Percentiles rank a stretch among this genome's conserved stretches.
Conservation (phyloP, 2,888 invertebrate species). For the Watsonalla cultraria region DNA sequence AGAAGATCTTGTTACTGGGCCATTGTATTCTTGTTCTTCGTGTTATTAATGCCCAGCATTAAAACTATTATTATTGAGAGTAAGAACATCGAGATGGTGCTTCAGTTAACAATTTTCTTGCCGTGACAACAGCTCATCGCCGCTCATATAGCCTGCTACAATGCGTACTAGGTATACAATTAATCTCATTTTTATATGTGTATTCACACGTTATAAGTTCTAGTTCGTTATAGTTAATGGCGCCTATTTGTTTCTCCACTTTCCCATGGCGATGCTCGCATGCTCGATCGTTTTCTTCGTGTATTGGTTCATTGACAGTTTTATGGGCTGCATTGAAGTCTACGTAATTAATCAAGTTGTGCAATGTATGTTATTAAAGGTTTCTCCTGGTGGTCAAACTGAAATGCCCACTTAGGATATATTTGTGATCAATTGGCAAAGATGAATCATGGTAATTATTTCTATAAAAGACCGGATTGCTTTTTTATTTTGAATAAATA, state of each 20-base stretch:
- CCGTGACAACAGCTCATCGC: constrained; percentile 60
- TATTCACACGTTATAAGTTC: constrained; percentile 55
- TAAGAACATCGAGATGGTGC: constrained; percentile 43
- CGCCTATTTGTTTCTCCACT: constrained; percentile 45
- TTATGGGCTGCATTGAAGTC: constrained; percentile 53
- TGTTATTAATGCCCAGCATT: constrained; percentile 72
- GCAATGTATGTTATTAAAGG: constrained; percentile 48
- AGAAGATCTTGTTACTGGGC: constrained; percentile 67
- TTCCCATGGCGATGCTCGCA: constrained; percentile 50
- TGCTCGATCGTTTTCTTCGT: constrained; percentile 50
- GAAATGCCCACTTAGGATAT: constrained; percentile 9
- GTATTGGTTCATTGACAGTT: constrained; percentile 61
- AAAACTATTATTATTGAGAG: constrained; percentile 67
- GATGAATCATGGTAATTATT: too few relatives aligned
- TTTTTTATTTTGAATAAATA: too few relatives aligned
- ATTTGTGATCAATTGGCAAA: constrained; percentile 11
- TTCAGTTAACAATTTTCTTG: constrained; percentile 57
- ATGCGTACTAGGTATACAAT: constrained; percentile 53
- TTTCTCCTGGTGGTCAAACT: constrained; percentile 27
- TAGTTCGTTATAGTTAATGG: constrained; percentile 41
- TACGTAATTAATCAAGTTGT: constrained; percentile 53
- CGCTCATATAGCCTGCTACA: constrained; percentile 49
- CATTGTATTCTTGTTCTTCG: constrained; percentile 66
- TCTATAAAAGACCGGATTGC: too few relatives aligned
- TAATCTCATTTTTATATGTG: constrained; percentile 57